Base-by-base conservation (phyloP, 2,113 vertebrate genomes). In the Sorex araneus region DNA sequence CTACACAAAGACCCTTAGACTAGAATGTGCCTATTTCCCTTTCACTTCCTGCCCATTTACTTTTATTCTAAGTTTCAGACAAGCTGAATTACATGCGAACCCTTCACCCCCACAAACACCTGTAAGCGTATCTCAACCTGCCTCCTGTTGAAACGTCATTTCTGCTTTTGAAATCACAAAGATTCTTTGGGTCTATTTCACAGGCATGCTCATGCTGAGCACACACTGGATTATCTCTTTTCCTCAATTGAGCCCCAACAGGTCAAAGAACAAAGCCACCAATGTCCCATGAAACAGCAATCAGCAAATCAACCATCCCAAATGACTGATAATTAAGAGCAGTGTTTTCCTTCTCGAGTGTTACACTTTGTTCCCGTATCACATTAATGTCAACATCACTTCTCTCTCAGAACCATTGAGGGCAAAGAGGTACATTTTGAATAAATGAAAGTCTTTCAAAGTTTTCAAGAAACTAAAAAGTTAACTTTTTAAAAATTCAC, bases 41-140 rank as follows among this genome's bases (percentile, higher is more conserved):
- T 64, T 32, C 10, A n/a, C 34, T 50, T 19, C 25, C 40, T 70
- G 45, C 34, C 12, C n/a, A 73, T 40, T 45, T 60, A 18, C 8
- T 81, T 60, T 19, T 25, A 74, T 15, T 13, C 9, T 27, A 1
- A 36, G 30, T 45, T 60, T 45, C 43, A 77, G 28, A 66, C 3
- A 18, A 36, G 11, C 3, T 25, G 40, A 28, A 13, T 54, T 50
- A 4, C 9, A 10, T 1, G 9, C 21, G 18, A 45, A 32, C 6
- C 11, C 6, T 1, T 27, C 0, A 0, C 43, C 32, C 45, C 9
- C 13, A 85, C 4, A 50, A 13, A 8, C 3, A 34, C 30, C 34
- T 54, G 30, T 9, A 19, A 19, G 15, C 21, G 18, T n/a, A 2
- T 9, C 19, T 54, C 30, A 15, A 15, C 45, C 16, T 2, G 4